Base-by-base conservation (phyloP, 2,797 vertebrate species). In the Catostomus latipinnis region DNA sequence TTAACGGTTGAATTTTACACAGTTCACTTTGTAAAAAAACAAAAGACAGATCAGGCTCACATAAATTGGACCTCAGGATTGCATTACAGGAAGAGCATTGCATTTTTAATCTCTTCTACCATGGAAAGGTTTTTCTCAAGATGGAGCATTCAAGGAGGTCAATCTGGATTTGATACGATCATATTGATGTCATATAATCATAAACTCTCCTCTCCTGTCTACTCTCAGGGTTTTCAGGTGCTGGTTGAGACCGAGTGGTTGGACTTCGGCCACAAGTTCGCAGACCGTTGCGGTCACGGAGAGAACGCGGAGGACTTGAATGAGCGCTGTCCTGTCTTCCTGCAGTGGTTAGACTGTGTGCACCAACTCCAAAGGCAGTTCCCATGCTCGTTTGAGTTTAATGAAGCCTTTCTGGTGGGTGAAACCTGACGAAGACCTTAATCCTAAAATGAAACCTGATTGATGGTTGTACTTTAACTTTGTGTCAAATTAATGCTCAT, bases 331-430 rank as follows among this genome's bases (percentile, higher is more conserved):
- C 97, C 98, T 0, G 98, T 99, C 87, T 99, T 99, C 80, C 90
- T 99, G 86, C 98, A 99, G 93, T 99, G 98, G 98, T 92, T 99
- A 81, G 98, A 99, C 93, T 98, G 96, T 13, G 98, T 98, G 81
- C 98, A 99, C 90, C 98, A 99, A 90, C 95, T 99, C 87, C 97
- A 98, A 92, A 95, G 97, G 89, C 98, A 99, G 89, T 99, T 98
- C 88, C 98, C 98, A n/a, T 99, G 98, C 91, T 98, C 97, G 86
- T 99, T 99, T 83, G 97, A 99, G 91, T 99, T 99, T 86, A 98
- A 96, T 4, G 98, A 99, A 94, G 97, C 97, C 93, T 99, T 99
- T 90, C 94, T 99, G 95, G 98, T 99, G 86, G n/a, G 92, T 82
- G 11, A 4, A 34, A 34, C 34, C 34, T 34, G 34, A 34, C 2